Evolutionary conservation across 2,888 invertebrate genomes (phyloP), one percentile per base, ranked within the genome.

Genomic region (Tinea semifulvella): DNA sequence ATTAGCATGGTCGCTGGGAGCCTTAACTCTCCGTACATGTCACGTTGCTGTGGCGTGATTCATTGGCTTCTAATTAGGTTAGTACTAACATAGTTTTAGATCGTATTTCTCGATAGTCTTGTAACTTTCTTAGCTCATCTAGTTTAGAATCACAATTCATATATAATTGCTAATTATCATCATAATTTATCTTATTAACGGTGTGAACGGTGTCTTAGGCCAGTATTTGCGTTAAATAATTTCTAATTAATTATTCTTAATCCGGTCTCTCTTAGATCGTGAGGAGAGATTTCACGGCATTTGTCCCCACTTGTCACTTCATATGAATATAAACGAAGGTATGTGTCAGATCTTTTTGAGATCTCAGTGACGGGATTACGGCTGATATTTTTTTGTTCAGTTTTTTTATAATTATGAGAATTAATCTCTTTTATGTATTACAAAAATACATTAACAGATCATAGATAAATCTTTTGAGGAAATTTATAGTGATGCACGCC

Each of bases 261-360:
- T 3, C 36, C 36, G 36, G 13, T 36, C 13, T 47, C 40, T 31
- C 43, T 42, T 40, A 48, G 50, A 50, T 50, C 47, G 40, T 20
- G 44, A 43, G 28, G 42, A 17, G 17, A 46, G 46, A 50, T 48
- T 47, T 40, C 46, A 45, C 35, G 42, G 28, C 40, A 40, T 40
- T 22, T 40, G 40, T 40, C 40, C 22, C 40, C 40, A 40, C 40
- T 40, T 40, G 40, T 40, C 40, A 40, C 40, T 40, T 20, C 22
- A 11, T 18, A 22, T 40, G 40, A 20, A 40, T 40, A 22, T 19
- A 20, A 3, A 22, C 22, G 20, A 17, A 22, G 17, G 16, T 39
- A 11, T 22, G 22, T 22, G 40, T 22, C 22, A 40, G 40, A 40
- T 22, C 13, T 40, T 14, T 14, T 13, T 40, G 39, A 40, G 40